Evolutionary conservation across 2,113 vertebrate species (phyloP).

Genomic region (Hippocampus guttulatus): DNA sequence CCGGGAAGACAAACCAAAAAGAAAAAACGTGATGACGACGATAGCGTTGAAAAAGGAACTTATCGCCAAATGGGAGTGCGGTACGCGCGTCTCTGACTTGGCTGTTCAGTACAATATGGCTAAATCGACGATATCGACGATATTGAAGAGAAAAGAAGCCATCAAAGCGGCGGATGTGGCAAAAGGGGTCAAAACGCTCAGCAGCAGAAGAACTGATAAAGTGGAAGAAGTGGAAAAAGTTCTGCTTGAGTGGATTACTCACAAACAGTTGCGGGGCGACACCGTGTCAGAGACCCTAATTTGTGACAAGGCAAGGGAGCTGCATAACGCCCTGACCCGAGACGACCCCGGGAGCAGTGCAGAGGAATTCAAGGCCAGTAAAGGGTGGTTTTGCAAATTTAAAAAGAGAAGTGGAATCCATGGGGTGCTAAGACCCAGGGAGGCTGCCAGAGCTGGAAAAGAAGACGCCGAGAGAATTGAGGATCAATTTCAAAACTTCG

Average conservation of each 20-base stretch:
- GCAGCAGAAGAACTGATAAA: neutral
- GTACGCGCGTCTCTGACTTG: slow-evolving; percentile 2
- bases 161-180: slow-evolving; percentile 5
- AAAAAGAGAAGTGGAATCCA: slow-evolving; percentile 10
- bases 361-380: slow-evolving; percentile 1
- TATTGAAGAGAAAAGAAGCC: slow-evolving; percentile 12
- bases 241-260: slow-evolving; percentile 10
- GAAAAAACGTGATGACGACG: slow-evolving; percentile 6
- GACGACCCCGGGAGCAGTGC: neutral
- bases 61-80: neutral
- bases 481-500: neutral
- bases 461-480: neutral
- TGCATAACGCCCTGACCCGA: neutral
- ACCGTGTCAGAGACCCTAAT: neutral
- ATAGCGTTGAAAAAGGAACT: slow-evolving; percentile 8
- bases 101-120: slow-evolving; percentile 2
- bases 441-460: neutral
- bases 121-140: neutral
- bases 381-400: slow-evolving; percentile 6
- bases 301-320: slow-evolving; percentile 8
- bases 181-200: slow-evolving; percentile 4
- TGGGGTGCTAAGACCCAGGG: neutral
- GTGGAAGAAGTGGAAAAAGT: slow-evolving; percentile 11
- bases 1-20: slow-evolving; percentile 1
- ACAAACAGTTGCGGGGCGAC: slow-evolving; percentile 11